Conservation (phyloP, 1,140 invertebrate genomes). For the Zaprionus ornatus region DNA sequence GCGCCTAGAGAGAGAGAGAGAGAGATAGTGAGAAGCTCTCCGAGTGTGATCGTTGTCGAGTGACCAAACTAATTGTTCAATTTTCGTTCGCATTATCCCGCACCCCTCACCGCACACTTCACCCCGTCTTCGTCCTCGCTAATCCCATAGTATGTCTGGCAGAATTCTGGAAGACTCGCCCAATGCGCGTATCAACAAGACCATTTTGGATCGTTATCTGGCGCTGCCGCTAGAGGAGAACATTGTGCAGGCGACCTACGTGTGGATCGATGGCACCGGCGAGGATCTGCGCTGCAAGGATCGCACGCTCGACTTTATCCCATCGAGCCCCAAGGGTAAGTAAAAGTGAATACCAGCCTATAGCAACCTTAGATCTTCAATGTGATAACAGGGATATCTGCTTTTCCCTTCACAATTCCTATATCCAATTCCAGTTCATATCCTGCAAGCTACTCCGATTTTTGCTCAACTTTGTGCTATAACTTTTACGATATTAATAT, state of each 20-base stretch:
- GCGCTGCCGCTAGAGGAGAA: constrained; percentile 89
- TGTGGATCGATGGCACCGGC: constrained; percentile 96
- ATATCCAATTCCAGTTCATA: too few species aligned
- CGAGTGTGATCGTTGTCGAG: neutral
- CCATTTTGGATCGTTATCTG: constrained; percentile 89
- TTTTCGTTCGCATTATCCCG: neutral
- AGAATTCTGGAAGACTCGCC: constrained; percentile 84
- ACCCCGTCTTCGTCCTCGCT: neutral
- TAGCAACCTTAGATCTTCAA: neutral
- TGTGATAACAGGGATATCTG: neutral
- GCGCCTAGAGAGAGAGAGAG: neutral
- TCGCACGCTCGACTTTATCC: constrained; percentile 89
- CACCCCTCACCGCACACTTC: neutral
- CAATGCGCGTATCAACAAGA: constrained; percentile 87
- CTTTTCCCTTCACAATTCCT: neutral
- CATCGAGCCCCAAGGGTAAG: constrained; percentile 87
- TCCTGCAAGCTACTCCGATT: too few species aligned
- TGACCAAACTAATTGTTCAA: constrained; percentile 11
- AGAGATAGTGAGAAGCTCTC: neutral
- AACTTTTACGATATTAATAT: too few species aligned
- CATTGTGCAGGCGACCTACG: constrained; percentile 89
- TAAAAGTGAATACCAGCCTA: constrained; percentile 4
- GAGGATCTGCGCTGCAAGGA: constrained; percentile 92
- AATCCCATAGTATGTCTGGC: constrained; percentile 71
- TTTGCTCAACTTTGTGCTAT: too few species aligned